Base-by-base conservation (phyloP, 2,113 vertebrate species). In the Phyllostomus discolor region DNA sequence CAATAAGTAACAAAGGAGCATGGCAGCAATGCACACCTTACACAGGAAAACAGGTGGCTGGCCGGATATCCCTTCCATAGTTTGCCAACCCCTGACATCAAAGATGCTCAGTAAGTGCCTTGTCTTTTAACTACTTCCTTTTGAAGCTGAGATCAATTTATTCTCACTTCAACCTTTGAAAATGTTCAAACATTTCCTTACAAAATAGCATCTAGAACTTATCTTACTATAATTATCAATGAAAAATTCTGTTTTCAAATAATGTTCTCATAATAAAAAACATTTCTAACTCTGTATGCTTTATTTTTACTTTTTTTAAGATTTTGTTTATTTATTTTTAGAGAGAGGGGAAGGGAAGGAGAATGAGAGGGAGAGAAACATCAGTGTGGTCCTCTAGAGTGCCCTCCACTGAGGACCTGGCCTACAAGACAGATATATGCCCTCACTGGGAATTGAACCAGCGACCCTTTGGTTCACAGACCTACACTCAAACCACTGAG, bases 201-300 rank as follows among this genome's bases (percentile, higher is more conserved):
- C 9, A 93, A 85, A 81, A 62, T 19, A 84, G 17, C 35, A 72
- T 35, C 19, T 67, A 88, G 54, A 52, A 86, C 16, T 80, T 80
- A 5, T 6, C 52, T 48, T 54, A 41, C 15, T 33, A 5, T 54
- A 86, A 59, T 1, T 76, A 11, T 46, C 81, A 41, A 86, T 8
- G 69, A n/a, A 64, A 46, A 95, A 81, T 93, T 78, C 46, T 79
- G 16, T 24, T 80, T 91, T 81, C 19, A 62, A 96, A 91, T 46
- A 54, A 2, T 2, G 22, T 76, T 86, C 10, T 93, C 22, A 64
- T 75, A 86, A 95, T 88, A 22, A 73, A 91, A 76, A 10, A 66
- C 5, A 48, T 88, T 90, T 84, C 57, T 62, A 81, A 81, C 2
- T 41, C 22, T 10, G 54, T 24, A 28, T 43, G 31, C 38, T 41